These are phyloP conservation scores for Emydoidea blandingii DNA, from an alignment of 2,797 vertebrate species.

Conservation along the genomic window DNA sequence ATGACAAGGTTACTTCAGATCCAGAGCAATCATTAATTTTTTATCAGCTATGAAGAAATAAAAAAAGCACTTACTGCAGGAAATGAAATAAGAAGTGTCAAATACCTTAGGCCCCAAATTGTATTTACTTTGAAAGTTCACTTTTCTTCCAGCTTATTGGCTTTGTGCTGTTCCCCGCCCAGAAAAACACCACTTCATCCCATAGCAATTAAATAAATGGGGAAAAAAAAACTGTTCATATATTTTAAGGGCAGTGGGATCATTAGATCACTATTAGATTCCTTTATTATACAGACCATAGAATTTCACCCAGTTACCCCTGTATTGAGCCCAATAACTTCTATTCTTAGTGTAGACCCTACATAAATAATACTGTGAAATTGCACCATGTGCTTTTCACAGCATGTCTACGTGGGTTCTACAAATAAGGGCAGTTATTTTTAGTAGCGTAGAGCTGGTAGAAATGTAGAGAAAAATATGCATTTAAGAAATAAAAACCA, in stretches of 20 bases:
- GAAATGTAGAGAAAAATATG: slow-evolving; percentile 15
- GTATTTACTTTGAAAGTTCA: neutral
- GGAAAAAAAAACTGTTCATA: neutral
- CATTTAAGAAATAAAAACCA: neutral
- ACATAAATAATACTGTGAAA: neutral
- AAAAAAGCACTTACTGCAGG: neutral
- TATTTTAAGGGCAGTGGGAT: neutral
- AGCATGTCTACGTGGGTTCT: rapidly evolving
- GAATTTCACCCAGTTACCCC: neutral
- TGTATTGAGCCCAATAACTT: neutral
- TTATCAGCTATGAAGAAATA: slow-evolving; percentile 9
- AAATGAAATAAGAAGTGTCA: neutral
- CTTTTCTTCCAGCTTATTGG: neutral
- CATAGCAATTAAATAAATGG: rapidly evolving
- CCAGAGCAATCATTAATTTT: slow-evolving; percentile 37
- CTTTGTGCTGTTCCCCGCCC: neutral
- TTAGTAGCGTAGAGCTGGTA: neutral
- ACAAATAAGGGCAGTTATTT: neutral
- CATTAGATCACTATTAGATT: neutral
- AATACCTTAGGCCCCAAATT: neutral
- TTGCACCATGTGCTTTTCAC: neutral
- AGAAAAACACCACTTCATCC: neutral
- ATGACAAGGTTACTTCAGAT: slow-evolving; percentile 40
- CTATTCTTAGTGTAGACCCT: neutral
- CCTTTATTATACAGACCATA: too few relatives aligned